Evolutionary conservation across 2,888 invertebrate genomes (phyloP).

Genomic region (Acanthococcus lagerstroemiae): DNA sequence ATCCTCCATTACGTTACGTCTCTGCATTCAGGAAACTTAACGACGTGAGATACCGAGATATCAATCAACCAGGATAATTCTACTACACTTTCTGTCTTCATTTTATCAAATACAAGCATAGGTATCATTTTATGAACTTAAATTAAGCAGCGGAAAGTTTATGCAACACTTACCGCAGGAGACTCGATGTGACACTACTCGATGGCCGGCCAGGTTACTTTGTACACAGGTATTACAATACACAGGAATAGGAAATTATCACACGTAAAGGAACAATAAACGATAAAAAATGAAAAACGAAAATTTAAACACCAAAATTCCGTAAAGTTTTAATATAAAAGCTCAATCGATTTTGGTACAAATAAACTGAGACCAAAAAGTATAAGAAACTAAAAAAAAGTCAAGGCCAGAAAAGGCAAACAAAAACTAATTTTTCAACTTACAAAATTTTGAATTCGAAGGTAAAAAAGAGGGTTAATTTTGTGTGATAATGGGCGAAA

Average conservation of each 20-base stretch:
- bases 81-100: too few species aligned
- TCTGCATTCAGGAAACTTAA: too few species aligned
- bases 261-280: slow-evolving; percentile 7
- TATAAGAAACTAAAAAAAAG: neutral
- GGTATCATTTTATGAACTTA: too few species aligned
- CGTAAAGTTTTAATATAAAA: neutral
- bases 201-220: too few species aligned
- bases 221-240: too few species aligned
- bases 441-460: neutral
- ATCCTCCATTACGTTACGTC: too few species aligned
- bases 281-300: neutral
- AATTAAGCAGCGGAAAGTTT: too few species aligned
- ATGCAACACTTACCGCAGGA: too few species aligned
- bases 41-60: too few species aligned
- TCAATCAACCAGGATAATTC: too few species aligned
- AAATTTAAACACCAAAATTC: neutral
- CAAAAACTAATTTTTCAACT: neutral
- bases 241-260: slow-evolving; percentile 16
- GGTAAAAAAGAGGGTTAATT: slow-evolving; percentile 4
- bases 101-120: too few species aligned
- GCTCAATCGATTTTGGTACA: neutral
- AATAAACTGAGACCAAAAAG: neutral
- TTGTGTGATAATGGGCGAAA: slow-evolving; percentile 16
- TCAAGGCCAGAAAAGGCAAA: neutral
- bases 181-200: too few species aligned